These are phyloP conservation scores for Meloidogyne hapla DNA, from an alignment of 1,140 invertebrate species.

Conservation along the genomic window DNA sequence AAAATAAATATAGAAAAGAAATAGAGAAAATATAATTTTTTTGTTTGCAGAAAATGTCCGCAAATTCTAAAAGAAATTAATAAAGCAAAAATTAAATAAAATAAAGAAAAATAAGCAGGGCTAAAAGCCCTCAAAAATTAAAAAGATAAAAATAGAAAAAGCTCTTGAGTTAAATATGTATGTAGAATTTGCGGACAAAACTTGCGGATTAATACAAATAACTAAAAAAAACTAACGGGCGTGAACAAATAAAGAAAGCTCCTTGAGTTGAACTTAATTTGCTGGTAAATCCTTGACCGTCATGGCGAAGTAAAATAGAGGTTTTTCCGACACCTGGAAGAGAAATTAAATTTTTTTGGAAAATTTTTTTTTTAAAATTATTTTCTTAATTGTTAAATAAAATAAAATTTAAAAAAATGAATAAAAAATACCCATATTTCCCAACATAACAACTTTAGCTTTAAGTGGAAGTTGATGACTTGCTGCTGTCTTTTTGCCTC, in stretches of 20 bases:
- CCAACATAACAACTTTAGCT: slow-evolving; percentile 47
- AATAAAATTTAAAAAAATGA: slow-evolving; percentile 1
- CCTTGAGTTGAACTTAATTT: slow-evolving; percentile 37
- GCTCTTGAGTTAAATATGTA: no score
- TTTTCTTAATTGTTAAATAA: neutral
- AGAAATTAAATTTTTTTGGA: neutral
- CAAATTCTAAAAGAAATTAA: no score
- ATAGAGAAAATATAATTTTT: no score
- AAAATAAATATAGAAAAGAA: neutral
- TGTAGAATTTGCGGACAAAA: neutral
- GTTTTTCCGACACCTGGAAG: slow-evolving; percentile 44
- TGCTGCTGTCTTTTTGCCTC: slow-evolving; percentile 7
- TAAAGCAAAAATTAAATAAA: no score
- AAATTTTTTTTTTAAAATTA: neutral
- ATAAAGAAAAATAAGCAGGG: no score
- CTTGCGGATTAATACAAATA: neutral
- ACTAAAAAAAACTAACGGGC: slow-evolving; percentile 27
- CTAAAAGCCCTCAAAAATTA: no score
- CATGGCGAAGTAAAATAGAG: slow-evolving; percentile 42
- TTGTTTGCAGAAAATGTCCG: neutral
- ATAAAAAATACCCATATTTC: slow-evolving; percentile 31
- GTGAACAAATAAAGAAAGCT: slow-evolving; percentile 34
- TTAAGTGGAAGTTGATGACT: slow-evolving; percentile 26
- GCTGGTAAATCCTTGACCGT: slow-evolving; percentile 47
- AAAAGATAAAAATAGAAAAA: no score